Base-by-base conservation (phyloP, 53 echinoderm and acorn worm species). In the Patiria pectinifera region DNA sequence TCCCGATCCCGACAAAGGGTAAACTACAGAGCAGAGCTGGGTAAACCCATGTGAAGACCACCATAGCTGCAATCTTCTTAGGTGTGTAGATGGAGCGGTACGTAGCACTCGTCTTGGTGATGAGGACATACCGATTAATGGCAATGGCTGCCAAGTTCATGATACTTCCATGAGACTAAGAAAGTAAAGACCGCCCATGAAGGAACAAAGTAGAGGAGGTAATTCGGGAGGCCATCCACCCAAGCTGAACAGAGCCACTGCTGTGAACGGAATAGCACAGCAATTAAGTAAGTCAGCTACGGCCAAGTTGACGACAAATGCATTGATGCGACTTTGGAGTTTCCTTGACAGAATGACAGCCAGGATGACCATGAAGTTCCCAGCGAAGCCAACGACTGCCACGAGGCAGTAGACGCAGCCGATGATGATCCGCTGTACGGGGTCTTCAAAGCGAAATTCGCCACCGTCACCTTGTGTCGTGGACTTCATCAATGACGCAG, bases 261-360 rank as follows among this genome's bases (percentile, higher is more conserved):
- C 93, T 16, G 91, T 85, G 71, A 89, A 96, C 47, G 92, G 89
- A 23, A 90, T 11, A 0, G 91, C 89, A 21, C 82, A 10, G 21
- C 83, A 86, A 49, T 92, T 86, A 7, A 93, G 61, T 78, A 94
- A 61, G 71, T 95, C 95, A 22, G 95, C 95, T 15, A 86, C 77
- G 76, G 95, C 95, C 22, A 95, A 79, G 91, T 95, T 95, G 91
- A 93, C 92, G 72, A 95, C 95, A 83, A 95, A 95, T 16, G 76
- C 95, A 45, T 95, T 95, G 12, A 93, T 93, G 76, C 93, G 83
- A 45, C 93, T 95, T 76, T 95, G 95, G 53, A 95, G 91, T 81
- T 91, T 89, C 35, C 89, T 85, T 4, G 93, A 95, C 66, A 95
- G 74, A 16, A 85, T 69, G 10, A 95, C 93, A 9, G 95, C 93